Base-by-base conservation (phyloP, 2,113 vertebrate species). In the human (Homo sapiens) region DNA sequence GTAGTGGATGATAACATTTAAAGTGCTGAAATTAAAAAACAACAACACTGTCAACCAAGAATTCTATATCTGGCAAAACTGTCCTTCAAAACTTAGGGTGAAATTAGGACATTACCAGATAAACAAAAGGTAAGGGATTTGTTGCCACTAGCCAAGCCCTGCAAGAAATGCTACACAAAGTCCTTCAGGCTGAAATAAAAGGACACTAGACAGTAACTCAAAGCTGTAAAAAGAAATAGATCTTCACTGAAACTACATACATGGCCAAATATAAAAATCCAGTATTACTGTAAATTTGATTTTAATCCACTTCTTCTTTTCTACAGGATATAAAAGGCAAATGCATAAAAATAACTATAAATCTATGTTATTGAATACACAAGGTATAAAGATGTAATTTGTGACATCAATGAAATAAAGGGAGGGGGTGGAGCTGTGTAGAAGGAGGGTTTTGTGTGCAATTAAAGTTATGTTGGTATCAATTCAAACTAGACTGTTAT, bases 1-100 rank as follows among this genome's bases (percentile, higher is more conserved):
- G n/a, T 16, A 2, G 5, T 1, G 38, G 32, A 16, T 2, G 12
- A 13, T 18, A 27, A 2, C 6, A 8, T 48, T 5, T 52, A 9
- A 93, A 12, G 11, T 7, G 23, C 6, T 3, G 50, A 50, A 52
- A 59, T 18, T 8, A 20, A 55, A n/a, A 16, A 27, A 66, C 9
- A 25, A 48, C 68, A 27, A 27, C 2, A 3, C 10, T 14, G 18
- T 9, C 57, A 32, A 25, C 55, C 35, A 22, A 32, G 30, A 82
- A 48, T 38, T 45, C 32, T 7, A 0, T 10, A 23, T 3, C 32
- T 68, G 57, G 66, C 23, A 23, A 75, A 64, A 30, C 32, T 57
- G 14, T 11, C 45, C 76, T 87, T 76, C 6, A 23, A 57, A 48
- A 16, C 14, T 3, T 17, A 45, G 75, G 79, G 13, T 43, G 20